Conservation (phyloP, 2,797 vertebrate genomes). For the Gorsachius magnificus region DNA sequence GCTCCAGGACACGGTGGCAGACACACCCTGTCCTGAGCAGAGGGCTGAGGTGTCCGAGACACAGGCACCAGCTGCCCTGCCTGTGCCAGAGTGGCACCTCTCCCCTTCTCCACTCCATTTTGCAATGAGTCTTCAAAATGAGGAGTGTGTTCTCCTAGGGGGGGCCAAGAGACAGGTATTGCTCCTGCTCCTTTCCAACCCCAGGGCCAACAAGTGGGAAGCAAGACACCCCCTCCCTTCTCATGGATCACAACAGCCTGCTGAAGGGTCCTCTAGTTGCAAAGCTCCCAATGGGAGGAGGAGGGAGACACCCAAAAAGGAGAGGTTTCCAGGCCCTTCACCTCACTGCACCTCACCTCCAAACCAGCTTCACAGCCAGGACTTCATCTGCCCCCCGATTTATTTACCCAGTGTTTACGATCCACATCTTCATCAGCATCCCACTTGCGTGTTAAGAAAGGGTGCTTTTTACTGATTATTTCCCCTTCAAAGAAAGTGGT, state of each 20-base stretch:
- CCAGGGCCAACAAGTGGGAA: neutral
- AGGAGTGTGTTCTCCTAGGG: neutral
- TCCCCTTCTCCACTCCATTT: neutral
- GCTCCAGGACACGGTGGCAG: neutral
- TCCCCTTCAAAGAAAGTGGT: slow-evolving; percentile 99
- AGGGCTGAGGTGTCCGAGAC: neutral
- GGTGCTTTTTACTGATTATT: slow-evolving; percentile 96
- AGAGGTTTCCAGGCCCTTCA: neutral
- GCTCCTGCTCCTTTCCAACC: neutral
- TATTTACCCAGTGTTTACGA: slow-evolving; percentile 94
- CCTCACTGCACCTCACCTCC: neutral
- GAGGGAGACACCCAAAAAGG: neutral
- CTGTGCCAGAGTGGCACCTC: neutral
- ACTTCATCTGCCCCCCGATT: neutral
- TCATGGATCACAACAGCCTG: neutral
- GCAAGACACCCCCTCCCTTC: neutral
- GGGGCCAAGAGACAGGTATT: neutral
- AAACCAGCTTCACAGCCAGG: neutral
- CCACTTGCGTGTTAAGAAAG: slow-evolving; percentile 97
- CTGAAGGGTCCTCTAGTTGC: neutral
- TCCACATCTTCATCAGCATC: slow-evolving; percentile 98
- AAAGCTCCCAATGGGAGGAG: neutral
- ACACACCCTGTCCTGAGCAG: neutral
- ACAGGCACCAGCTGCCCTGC: neutral
- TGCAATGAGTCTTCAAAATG: neutral